Conservation (phyloP, 2,888 invertebrate genomes). For the Meiosimyza decipiens region DNA sequence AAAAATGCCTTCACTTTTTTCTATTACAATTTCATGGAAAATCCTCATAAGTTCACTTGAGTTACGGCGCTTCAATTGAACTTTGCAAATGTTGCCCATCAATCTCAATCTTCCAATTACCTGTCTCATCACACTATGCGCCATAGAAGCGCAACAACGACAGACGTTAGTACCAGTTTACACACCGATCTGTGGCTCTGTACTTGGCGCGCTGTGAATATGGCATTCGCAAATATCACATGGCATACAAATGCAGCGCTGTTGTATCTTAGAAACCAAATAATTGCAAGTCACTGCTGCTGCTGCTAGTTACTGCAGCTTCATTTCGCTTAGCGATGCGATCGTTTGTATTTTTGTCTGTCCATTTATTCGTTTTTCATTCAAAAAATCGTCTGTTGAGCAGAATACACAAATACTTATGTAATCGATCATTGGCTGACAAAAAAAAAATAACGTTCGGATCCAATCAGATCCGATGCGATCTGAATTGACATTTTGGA, state of each 20-base stretch:
- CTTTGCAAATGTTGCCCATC: slow-evolving; percentile 28
- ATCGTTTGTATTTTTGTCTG: slow-evolving; percentile 1
- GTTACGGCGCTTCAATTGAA: slow-evolving; percentile 9
- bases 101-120: slow-evolving; percentile 16
- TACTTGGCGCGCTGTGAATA: slow-evolving; percentile 41
- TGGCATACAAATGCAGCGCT: slow-evolving; percentile 5
- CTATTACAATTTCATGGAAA: not conserved
- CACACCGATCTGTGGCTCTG: not conserved
- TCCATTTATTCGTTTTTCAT: not conserved
- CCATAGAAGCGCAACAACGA: slow-evolving; percentile 5
- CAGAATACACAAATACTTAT: slow-evolving; percentile 30
- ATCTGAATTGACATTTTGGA: slow-evolving; percentile 35
- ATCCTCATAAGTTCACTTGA: slow-evolving; percentile 25
- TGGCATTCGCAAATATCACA: slow-evolving; percentile 52
- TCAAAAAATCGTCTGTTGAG: slow-evolving; percentile 14
- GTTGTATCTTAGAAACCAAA: slow-evolving; percentile 39
- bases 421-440: slow-evolving; percentile 30
- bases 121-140: not conserved
- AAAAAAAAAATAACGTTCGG: not conserved
- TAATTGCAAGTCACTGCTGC: slow-evolving; percentile 45
- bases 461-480: slow-evolving; percentile 11
- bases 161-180: no score
- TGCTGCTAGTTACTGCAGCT: slow-evolving; percentile 12
- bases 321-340: not conserved
- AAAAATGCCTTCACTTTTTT: no score